phyloP scores from a whole-genome alignment of 2,797 vertebrate species.

The Paguma larvata region DNA sequence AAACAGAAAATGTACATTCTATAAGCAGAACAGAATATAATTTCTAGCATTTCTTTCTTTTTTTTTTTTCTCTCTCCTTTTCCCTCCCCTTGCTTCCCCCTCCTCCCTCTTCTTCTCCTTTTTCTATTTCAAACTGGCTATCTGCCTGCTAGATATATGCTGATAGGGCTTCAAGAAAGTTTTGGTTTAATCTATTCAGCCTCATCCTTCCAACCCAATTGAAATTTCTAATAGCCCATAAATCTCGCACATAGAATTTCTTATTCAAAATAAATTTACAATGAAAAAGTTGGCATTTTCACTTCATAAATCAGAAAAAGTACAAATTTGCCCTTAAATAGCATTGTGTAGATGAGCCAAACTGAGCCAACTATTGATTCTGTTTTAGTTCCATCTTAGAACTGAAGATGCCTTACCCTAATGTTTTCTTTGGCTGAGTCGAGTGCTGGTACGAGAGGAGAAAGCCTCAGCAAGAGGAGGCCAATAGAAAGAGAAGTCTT shows the following conservation, averaged over 20 bases:
- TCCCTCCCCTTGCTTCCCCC: neutral
- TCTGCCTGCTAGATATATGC: neutral
- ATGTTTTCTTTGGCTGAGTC: neutral
- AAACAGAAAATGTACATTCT: neutral
- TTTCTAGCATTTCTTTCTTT: neutral
- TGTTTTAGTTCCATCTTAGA: neutral
- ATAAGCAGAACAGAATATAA: neutral
- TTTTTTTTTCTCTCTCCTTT: neutral
- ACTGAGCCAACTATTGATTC: neutral
- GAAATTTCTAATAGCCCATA: neutral
- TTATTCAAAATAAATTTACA: conserved; percentile 15
- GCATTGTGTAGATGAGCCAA: neutral
- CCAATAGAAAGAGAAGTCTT: neutral
- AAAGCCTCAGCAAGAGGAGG: neutral
- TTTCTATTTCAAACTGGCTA: neutral
- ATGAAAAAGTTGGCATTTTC: neutral
- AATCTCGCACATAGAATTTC: neutral
- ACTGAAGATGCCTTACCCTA: neutral
- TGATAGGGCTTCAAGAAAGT: neutral
- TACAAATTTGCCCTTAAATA: neutral
- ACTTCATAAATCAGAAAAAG: neutral
- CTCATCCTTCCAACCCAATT: neutral
- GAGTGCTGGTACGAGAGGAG: neutral
- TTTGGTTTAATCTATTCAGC: neutral
- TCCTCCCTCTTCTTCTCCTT: neutral